Percentiles rank a stretch among this genome's conserved stretches.
These are phyloP conservation scores for Protophormia terraenovae DNA, from an alignment of 2,888 invertebrate genomes.

Conservation along the genomic window DNA sequence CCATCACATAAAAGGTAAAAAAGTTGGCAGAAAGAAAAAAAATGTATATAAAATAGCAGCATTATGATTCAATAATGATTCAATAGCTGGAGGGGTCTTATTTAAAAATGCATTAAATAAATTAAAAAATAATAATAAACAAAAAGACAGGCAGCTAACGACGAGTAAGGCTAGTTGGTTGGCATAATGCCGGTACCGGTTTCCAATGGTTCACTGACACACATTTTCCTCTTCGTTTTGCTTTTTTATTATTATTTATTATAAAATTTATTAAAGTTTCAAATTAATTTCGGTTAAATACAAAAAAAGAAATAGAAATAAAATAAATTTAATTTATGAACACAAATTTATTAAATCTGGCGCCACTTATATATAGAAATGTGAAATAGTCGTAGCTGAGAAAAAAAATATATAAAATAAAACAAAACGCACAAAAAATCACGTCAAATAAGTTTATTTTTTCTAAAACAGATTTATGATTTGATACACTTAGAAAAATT, in stretches of 20 bases:
- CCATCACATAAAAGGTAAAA: slow-evolving; percentile 27
- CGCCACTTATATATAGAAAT: slow-evolving; percentile 51
- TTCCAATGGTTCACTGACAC: slow-evolving; percentile 63
- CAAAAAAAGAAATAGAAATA: slow-evolving; percentile 21
- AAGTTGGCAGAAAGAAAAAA: slow-evolving; percentile 12
- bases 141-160: slow-evolving; percentile 5
- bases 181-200: slow-evolving; percentile 59
- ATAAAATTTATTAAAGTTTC: slow-evolving; percentile 30
- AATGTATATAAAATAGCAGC: too few species aligned
- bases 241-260: slow-evolving; percentile 10
- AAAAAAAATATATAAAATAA: neutral
- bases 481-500: neutral
- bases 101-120: slow-evolving; percentile 64
- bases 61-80: slow-evolving; percentile 50
- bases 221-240: slow-evolving; percentile 35
- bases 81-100: slow-evolving; percentile 41
- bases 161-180: neutral
- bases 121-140: slow-evolving; percentile 29
- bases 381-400: slow-evolving; percentile 2
- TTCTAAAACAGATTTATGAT: neutral
- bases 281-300: slow-evolving; percentile 49
- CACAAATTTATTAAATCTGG: slow-evolving; percentile 60
- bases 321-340: slow-evolving; percentile 48
- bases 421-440: slow-evolving; percentile 26
- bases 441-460: neutral